phyloP scores from a whole-genome alignment of 2,113 vertebrate genomes.

The Beaufortia kweichowensis region DNA sequence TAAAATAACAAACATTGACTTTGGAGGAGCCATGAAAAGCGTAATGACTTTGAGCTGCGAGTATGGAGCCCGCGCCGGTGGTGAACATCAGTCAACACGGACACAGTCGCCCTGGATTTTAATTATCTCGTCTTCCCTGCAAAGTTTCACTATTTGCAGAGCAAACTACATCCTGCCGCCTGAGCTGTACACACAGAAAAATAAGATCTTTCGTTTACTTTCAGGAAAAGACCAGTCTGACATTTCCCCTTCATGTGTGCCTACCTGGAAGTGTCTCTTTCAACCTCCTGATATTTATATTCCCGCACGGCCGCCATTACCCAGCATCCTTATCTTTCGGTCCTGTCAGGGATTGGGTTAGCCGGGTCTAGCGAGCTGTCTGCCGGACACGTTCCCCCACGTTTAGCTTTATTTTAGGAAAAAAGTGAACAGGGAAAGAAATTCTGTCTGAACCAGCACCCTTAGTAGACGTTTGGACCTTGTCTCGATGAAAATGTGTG shows the following conservation, averaged over 20 bases:
- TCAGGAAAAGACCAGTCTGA: conserved; percentile 28
- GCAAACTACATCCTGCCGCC: conserved; percentile 16
- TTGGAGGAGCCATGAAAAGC: conserved; percentile 29
- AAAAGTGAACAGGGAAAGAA: no score
- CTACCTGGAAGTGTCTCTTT: conserved; percentile 23
- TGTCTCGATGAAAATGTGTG: conserved; percentile 9
- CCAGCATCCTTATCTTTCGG: conserved; percentile 14
- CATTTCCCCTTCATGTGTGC: conserved; percentile 7
- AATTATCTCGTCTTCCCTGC: conserved; percentile 29
- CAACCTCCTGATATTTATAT: conserved; percentile 36
- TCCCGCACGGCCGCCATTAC: background rate
- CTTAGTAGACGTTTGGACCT: conserved; percentile 8
- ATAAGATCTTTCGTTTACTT: conserved; percentile 21
- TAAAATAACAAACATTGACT: conserved; percentile 44
- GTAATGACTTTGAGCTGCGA: conserved; percentile 25
- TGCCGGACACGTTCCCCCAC: background rate
- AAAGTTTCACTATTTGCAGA: conserved; percentile 33
- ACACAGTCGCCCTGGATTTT: conserved; percentile 19
- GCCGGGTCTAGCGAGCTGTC: background rate
- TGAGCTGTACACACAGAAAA: conserved; percentile 26
- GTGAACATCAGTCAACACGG: conserved; percentile 35
- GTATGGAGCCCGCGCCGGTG: background rate
- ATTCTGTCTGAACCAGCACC: conserved; percentile 2
- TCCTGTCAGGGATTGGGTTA: conserved; percentile 10
- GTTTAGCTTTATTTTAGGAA: background rate